A percentile compares a stretch with the other conserved stretches of the same genome.
Evolutionary conservation across 2,113 vertebrate genomes (phyloP).

Genomic region (Ovibos moschatus): DNA sequence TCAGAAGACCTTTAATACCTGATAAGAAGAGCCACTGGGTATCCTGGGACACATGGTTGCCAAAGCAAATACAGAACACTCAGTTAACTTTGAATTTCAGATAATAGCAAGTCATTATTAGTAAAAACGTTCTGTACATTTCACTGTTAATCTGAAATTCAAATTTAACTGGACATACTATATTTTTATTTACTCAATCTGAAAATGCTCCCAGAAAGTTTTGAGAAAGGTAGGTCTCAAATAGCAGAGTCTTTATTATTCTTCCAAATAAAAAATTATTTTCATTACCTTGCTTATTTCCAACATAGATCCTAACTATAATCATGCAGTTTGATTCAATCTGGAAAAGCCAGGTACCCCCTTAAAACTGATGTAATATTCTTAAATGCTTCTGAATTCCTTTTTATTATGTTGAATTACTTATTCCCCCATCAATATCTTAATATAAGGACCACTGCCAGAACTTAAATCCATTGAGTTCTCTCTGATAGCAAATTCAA

Average conservation of each 20-base stretch:
- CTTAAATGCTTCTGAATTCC: background rate
- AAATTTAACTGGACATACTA: background rate
- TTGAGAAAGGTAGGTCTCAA: background rate
- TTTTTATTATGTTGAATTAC: background rate
- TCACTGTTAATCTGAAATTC: slow-evolving; percentile 30
- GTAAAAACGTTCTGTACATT: background rate
- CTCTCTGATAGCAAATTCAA: background rate
- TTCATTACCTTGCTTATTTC: background rate
- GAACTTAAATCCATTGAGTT: slow-evolving; percentile 10
- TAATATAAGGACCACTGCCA: background rate
- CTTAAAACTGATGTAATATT: background rate
- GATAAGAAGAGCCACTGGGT: background rate
- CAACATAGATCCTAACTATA: background rate
- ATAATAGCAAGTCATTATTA: background rate
- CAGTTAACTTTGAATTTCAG: slow-evolving; percentile 17
- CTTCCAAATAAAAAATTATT: slow-evolving; percentile 8
- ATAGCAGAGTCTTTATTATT: background rate
- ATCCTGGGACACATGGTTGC: background rate
- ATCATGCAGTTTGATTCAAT: background rate
- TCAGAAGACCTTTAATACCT: background rate
- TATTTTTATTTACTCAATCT: slow-evolving; percentile 16
- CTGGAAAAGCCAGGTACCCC: background rate
- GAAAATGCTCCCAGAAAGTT: background rate
- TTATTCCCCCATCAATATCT: background rate
- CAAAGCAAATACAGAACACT: background rate